Base-by-base conservation (phyloP, 1,140 invertebrate genomes). In the Lasaia peninsularis region DNA sequence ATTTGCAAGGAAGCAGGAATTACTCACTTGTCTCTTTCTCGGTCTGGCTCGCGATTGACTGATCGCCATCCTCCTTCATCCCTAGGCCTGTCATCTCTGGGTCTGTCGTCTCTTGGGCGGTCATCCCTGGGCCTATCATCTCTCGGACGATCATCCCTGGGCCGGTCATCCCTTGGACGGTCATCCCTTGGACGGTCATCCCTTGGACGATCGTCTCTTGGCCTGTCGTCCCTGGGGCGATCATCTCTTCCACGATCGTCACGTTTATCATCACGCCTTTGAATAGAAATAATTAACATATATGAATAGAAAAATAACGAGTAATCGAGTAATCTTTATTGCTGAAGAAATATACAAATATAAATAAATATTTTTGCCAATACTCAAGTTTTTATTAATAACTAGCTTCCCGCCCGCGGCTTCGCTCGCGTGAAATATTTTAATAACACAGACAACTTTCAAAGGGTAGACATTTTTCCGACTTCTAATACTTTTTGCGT, bases 1-100 rank as follows among this genome's bases (percentile, higher is more conserved):
- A n/a, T n/a, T n/a, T n/a, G n/a, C n/a, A n/a, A n/a, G n/a, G n/a
- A n/a, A n/a, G n/a, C n/a, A n/a, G n/a, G n/a, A n/a, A n/a, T 28
- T 8, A 60, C 18, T 51, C 3, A 71, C 72, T 67, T 70, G 6
- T 72, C 69, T 28, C 60, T 62, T 0, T 74, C 78, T 12, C 70
- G 52, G 2, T 75, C 69, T 0, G 73, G 64, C n/a, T 78, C 77
- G 7, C 75, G 69, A 54, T 70, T 73, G n/a, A 50, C 50, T 0
- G 77, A 71, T 2, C 78, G 58, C 75, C 73, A 75, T 7, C 32
- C 73, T 8, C 75, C 67, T 8, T 65, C 67, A n/a, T 69, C 66
- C 8, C 60, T 52, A 2, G 66, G 59, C 2, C 62, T 49, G 9
- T 75, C 73, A 2, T 75, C 73, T 24, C 65, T 60, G 0, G 63